Percentiles rank a stretch among this genome's conserved stretches.
Evolutionary conservation across 2,888 invertebrate species (phyloP).

Genomic region (Ceramica pisi): DNA sequence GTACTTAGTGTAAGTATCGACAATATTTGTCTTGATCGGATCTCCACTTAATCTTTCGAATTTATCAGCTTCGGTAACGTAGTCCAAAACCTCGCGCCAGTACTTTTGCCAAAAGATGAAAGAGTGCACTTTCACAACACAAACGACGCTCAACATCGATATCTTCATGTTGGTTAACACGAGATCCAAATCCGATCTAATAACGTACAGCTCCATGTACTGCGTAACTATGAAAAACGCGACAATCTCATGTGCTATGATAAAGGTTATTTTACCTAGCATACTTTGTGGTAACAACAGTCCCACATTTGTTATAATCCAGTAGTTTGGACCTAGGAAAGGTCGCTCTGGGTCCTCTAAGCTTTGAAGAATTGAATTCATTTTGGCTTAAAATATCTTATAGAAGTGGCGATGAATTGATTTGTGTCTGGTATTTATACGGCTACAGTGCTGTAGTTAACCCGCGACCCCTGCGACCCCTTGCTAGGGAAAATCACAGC

Average conservation of each 20-base stretch:
- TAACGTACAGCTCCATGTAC: conserved; percentile 80
- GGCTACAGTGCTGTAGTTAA: conserved; percentile 32
- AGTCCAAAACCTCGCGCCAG: conserved; percentile 80
- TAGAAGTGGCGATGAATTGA: conserved; percentile 41
- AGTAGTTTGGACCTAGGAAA: conserved; percentile 81
- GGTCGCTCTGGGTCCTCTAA: conserved; percentile 78
- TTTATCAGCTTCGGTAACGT: conserved; percentile 80
- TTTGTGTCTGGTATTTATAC: conserved; percentile 64
- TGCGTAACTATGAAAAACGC: conserved; percentile 80
- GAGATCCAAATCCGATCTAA: conserved; percentile 79
- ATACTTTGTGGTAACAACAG: conserved; percentile 77
- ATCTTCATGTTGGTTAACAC: conserved; percentile 84
- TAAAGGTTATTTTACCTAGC: conserved; percentile 66
- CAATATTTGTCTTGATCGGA: conserved; percentile 67
- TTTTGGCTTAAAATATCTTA: conserved; percentile 43
- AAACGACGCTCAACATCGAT: conserved; percentile 84
- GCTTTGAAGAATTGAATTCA: conserved; percentile 69
- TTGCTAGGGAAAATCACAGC: conserved; percentile 58
- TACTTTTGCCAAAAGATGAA: conserved; percentile 79
- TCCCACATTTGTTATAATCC: conserved; percentile 77
- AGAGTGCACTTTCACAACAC: conserved; percentile 78
- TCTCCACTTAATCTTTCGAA: conserved; percentile 78
- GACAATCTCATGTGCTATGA: conserved; percentile 76
- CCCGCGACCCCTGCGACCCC: conserved; percentile 55
- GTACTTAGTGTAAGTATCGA: conserved; percentile 80